A percentile compares a stretch with the other conserved stretches of the same genome.
phyloP scores from a whole-genome alignment of 2,888 invertebrate species.

The Drosophila kuntzei region DNA sequence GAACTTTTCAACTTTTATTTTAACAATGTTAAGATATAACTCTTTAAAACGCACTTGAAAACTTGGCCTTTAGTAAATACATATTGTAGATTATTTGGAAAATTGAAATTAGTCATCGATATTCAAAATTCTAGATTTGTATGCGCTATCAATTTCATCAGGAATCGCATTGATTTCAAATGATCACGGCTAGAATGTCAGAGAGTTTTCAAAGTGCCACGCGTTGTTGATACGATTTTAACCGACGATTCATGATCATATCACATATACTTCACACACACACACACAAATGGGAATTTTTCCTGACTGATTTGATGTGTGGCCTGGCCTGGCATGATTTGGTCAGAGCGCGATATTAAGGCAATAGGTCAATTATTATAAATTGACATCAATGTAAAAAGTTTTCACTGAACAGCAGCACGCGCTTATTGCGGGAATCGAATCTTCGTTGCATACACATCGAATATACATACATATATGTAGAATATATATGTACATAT shows the following conservation, averaged over 20 bases:
- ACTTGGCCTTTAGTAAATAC: too few species aligned
- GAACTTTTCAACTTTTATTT: too few species aligned
- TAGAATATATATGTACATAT: constrained; percentile 8
- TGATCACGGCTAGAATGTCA: constrained; percentile 22
- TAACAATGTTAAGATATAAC: too few species aligned
- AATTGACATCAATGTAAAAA: constrained; percentile 82
- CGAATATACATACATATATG: constrained; percentile 4
- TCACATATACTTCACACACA: constrained; percentile 17
- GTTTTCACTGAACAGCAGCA: constrained; percentile 61
- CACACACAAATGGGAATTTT: constrained; percentile 45
- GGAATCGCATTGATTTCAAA: background rate
- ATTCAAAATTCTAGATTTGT: background rate
- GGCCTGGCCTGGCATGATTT: constrained; percentile 67
- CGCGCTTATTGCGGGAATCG: constrained; percentile 60
- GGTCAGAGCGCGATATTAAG: constrained; percentile 79
- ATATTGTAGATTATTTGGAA: too few species aligned
- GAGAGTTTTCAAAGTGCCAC: constrained; percentile 25
- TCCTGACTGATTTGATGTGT: constrained; percentile 60
- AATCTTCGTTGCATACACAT: constrained; percentile 46
- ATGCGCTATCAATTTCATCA: background rate
- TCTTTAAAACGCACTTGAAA: too few species aligned
- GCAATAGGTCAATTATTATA: constrained; percentile 84
- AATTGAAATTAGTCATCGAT: too few species aligned
- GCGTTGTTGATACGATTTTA: constrained; percentile 22
- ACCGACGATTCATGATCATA: constrained; percentile 32